Base-by-base conservation (phyloP, 2,113 vertebrate genomes). In the Ageneiosus marmoratus region DNA sequence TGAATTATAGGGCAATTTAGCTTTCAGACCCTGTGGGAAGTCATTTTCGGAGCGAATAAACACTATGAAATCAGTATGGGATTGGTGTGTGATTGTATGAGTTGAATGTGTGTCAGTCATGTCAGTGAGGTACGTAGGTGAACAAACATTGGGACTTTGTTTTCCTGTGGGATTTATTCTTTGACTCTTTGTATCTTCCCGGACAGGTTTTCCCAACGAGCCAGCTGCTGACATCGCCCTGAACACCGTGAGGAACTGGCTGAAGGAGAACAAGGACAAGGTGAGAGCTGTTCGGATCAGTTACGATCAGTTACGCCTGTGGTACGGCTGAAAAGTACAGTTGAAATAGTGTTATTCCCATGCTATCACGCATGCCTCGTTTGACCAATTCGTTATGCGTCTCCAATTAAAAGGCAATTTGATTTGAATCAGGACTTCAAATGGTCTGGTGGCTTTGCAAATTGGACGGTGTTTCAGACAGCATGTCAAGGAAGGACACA, bases 121-220 rank as follows among this genome's bases (percentile, higher is more conserved):
- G 37, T 41, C 37, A 41, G 37, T n/a, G 15, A 70, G 22, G 70
- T n/a, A n/a, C n/a, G n/a, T n/a, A 50, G 72, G 32, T 50, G 73
- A 81, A 63, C 24, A 83, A 63, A 67, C 58, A 82, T 46, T 1
- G 6, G 20, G 60, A 24, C n/a, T 58, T 32, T 70, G 34, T 80
- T 80, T 80, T 77, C n/a, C 51, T 72, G 32, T 50, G 62, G 88
- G 87, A 81, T 84, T 20, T 22, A 86, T 62, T 46, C 51, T 82
- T 10, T 20, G 24, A 15, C 70, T 55, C 27, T 83, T 37, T 72
- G 34, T 62, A 5, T 77, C 85, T 86, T 91, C 84, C 90, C 37
- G 90, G 44, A 67, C 86, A 99, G 98, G 98, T 80, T 99, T 98
- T 88, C 98, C 98, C 77, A 99, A 99, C 50, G 97, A 99, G 82